Evolutionary conservation across 2,888 invertebrate genomes (phyloP).

Genomic region (Cataglyphis albicans): DNA sequence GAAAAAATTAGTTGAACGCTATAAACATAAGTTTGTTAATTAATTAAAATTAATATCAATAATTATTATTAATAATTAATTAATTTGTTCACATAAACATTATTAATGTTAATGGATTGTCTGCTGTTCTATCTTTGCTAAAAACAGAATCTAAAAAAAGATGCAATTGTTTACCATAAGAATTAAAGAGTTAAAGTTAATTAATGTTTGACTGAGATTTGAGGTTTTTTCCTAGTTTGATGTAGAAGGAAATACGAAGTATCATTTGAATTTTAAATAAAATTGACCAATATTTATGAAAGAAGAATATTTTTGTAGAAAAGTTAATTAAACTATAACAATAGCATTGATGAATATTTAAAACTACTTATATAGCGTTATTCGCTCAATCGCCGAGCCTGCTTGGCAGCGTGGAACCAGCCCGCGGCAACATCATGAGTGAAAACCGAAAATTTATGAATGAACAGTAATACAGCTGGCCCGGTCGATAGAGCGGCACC

Average conservation of each 20-base stretch:
- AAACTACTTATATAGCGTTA: neutral
- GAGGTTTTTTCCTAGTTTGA: neutral
- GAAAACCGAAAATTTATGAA: constrained; percentile 84
- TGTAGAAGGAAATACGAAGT: neutral
- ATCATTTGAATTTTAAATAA: neutral
- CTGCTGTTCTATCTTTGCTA: neutral
- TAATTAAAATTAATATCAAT: neutral
- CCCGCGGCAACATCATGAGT: constrained; percentile 52
- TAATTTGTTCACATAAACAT: neutral
- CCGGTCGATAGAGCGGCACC: constrained; percentile 84
- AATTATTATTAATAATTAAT: neutral
- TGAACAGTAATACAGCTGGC: constrained; percentile 85
- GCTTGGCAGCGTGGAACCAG: neutral
- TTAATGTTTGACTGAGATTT: neutral
- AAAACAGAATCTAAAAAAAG: neutral
- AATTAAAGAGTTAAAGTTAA: constrained; percentile 6
- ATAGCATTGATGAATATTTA: neutral
- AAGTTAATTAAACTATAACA: neutral
- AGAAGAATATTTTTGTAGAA: neutral
- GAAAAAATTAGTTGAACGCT: neutral
- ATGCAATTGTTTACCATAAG: neutral
- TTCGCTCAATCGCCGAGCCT: neutral
- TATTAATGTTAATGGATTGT: neutral
- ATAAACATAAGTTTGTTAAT: neutral
- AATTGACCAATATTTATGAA: neutral